These are phyloP conservation scores for Eospalax fontanierii DNA, from an alignment of 2,797 vertebrate species.

Conservation along the genomic window DNA sequence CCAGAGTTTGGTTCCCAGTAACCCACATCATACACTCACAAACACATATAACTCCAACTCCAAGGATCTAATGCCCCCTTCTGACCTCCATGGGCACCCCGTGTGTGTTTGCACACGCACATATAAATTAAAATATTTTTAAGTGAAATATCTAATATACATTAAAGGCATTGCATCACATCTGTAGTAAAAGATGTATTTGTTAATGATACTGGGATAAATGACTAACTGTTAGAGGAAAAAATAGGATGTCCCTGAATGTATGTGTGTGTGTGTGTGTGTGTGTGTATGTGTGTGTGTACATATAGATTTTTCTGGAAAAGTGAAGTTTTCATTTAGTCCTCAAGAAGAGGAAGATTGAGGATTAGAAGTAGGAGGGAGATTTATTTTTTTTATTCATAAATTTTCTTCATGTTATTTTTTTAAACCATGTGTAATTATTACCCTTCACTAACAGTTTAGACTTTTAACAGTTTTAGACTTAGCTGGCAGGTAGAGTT, in stretches of 20 bases:
- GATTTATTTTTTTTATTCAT: slow-evolving; percentile 44
- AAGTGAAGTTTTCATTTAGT: slow-evolving; percentile 26
- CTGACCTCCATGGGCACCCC: not conserved
- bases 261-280: not conserved
- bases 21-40: not conserved
- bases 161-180: not conserved
- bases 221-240: not conserved
- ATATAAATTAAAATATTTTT: not conserved
- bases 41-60: not conserved
- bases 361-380: slow-evolving; percentile 46
- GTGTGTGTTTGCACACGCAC: not conserved
- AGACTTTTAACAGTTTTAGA: slow-evolving; percentile 3
- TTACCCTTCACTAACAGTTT: not conserved
- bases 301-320: not conserved
- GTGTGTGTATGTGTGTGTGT: not conserved
- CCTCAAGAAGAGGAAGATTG: not conserved
- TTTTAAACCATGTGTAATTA: slow-evolving; percentile 9
- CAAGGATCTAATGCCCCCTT: not conserved
- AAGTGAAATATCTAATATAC: slow-evolving; percentile 39
- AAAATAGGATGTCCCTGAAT: not conserved
- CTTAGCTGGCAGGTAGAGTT: not conserved
- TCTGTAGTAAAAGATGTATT: not conserved
- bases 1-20: not conserved
- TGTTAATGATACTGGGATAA: not conserved
- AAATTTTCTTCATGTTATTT: not conserved